Percentiles rank a stretch among this genome's conserved stretches.
Evolutionary conservation across 2,797 vertebrate species (phyloP).

Genomic region (Cephalopachus bancanus): DNA sequence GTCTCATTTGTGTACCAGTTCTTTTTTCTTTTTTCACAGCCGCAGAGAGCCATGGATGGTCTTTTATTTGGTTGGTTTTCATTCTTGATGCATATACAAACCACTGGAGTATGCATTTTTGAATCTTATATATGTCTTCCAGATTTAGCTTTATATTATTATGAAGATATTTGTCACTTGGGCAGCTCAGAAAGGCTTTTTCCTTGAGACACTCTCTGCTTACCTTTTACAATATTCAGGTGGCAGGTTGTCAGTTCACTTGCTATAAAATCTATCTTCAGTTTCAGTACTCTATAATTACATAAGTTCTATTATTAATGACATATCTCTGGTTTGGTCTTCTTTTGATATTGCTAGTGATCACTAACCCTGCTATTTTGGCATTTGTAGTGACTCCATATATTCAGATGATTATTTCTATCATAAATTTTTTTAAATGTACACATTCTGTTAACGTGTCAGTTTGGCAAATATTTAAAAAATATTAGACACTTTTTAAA

Average conservation of each 20-base stretch:
- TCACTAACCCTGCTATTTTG: neutral
- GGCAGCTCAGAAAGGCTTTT: conserved; percentile 8
- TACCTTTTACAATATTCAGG: neutral
- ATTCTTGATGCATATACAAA: conserved; percentile 58
- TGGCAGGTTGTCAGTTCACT: neutral
- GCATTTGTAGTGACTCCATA: neutral
- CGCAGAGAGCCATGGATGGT: neutral
- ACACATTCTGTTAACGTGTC: neutral
- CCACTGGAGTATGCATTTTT: conserved; percentile 5
- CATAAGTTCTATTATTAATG: neutral
- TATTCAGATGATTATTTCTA: neutral
- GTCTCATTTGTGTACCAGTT: conserved; percentile 41
- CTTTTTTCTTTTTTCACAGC: conserved; percentile 8
- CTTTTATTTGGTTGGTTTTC: conserved; percentile 66
- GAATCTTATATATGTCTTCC: conserved; percentile 20
- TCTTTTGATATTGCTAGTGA: neutral
- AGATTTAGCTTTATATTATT: conserved; percentile 29
- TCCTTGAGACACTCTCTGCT: conserved; percentile 39
- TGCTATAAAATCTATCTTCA: neutral
- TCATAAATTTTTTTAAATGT: neutral
- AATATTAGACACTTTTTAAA: neutral
- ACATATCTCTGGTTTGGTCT: neutral
- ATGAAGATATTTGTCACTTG: conserved; percentile 59
- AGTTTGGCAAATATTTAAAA: neutral
- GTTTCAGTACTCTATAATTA: neutral